Base-by-base conservation (phyloP, 2,888 invertebrate genomes). In the Sicus ferrugineus region DNA sequence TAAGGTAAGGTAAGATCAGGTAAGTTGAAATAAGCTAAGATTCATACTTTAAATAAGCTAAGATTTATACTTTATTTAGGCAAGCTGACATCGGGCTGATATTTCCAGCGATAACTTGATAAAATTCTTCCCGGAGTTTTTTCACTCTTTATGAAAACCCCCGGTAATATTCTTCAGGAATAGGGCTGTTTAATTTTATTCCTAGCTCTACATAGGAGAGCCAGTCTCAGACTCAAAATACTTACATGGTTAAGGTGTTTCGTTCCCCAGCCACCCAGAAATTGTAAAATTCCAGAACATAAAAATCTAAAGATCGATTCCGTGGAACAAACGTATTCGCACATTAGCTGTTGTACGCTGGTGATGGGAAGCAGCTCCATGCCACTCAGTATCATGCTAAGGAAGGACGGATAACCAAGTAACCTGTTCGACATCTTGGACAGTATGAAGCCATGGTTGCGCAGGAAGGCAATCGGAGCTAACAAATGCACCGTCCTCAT, bases 401-500 rank as follows among this genome's bases (percentile, higher is more conserved):
- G 52, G 50, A 80, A 75, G 16, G 80, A 79, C 2, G 82, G 81
- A 16, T 80, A 77, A 0, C 83, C 82, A 7, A 84, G 70, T 21
- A 84, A 84, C 0, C 85, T 82, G 14, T 88, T 79, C 1, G 89
- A 79, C 38, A 81, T 38, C 61, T 80, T 81, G 14, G 89, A 81
- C 2, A 89, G 76, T 2, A 86, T 85, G 74, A 86, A 88, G 2
- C 81, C 82, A 75, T 83, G 80, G 65, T 80, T 78, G 0, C 78
- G 73, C 79, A 90, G 88, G 75, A 88, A 92, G 0, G 90, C 90
- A 0, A 93, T 89, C 0, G 93, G 93, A 1, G 91, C 92, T 70
- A 92, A 84, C 26, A 90, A 89, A 70, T 90, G 89, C 78, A 91
- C 91, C 0, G 89, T 88, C 76, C 88, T 88, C 42, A 94, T 86